These are phyloP conservation scores for Sarcophilus harrisii DNA, from an alignment of 2,797 vertebrate species.

Conservation along the genomic window DNA sequence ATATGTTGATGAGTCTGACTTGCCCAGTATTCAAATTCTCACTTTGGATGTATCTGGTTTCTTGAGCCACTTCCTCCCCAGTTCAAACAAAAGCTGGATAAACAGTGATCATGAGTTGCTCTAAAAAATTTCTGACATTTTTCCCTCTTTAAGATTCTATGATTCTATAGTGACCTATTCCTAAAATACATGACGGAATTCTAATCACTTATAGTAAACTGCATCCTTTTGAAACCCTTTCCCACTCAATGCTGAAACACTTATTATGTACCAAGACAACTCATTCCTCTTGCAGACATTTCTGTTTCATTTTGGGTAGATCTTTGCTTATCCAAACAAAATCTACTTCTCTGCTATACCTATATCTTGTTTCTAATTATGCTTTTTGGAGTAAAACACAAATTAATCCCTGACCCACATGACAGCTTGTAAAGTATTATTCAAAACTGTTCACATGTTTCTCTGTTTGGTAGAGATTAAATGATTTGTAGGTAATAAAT, in stretches of 20 bases:
- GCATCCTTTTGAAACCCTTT: not conserved
- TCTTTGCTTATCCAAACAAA: not conserved
- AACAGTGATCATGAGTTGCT: not conserved
- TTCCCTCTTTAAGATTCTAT: not conserved
- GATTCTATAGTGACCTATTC: not conserved
- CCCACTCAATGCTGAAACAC: not conserved
- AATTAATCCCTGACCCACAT: not conserved
- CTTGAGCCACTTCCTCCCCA: not conserved
- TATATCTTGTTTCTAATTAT: not conserved
- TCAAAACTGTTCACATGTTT: not conserved
- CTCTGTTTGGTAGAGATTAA: not conserved
- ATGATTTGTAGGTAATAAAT: not conserved
- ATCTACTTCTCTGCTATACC: not conserved
- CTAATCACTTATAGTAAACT: not conserved
- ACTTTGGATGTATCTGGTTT: not conserved
- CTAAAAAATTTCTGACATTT: not conserved
- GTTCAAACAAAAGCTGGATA: not conserved
- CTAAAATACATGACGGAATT: not conserved
- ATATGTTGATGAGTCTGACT: not conserved
- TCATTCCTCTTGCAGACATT: not conserved
- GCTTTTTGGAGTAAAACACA: not conserved
- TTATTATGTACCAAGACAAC: not conserved
- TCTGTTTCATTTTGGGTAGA: not conserved
- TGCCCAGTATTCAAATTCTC: not conserved
- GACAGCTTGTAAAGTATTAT: not conserved